These are phyloP conservation scores for Pantala flavescens DNA, from an alignment of 1,140 invertebrate genomes.

Conservation along the genomic window DNA sequence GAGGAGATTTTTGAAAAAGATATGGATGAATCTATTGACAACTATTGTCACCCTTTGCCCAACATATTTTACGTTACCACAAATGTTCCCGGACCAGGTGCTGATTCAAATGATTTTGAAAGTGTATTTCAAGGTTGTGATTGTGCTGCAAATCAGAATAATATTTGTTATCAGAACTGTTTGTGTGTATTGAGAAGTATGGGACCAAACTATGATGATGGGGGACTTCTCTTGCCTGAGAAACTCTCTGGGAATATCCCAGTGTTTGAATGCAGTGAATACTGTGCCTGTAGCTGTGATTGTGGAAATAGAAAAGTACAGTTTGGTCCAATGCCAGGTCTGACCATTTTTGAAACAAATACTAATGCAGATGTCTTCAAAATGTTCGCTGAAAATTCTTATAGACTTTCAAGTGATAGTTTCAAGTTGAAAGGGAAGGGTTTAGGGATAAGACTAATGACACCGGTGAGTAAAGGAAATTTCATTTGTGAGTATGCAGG, in stretches of 20 bases:
- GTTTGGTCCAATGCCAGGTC: slow-evolving; percentile 47
- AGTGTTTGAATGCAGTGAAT: slow-evolving; percentile 57
- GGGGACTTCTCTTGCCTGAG: slow-evolving; percentile 15
- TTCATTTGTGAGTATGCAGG: slow-evolving; percentile 93
- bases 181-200: slow-evolving; percentile 21
- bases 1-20: too few relatives aligned
- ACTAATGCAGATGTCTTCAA: not conserved
- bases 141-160: not conserved
- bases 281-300: slow-evolving; percentile 45
- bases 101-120: slow-evolving; percentile 38
- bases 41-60: slow-evolving; percentile 35
- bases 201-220: slow-evolving; percentile 24
- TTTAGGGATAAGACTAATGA: slow-evolving; percentile 53
- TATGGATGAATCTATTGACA: slow-evolving; percentile 26
- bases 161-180: not conserved
- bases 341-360: slow-evolving; percentile 41
- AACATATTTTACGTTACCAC: slow-evolving; percentile 36
- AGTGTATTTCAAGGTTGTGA: slow-evolving; percentile 32
- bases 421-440: slow-evolving; percentile 44
- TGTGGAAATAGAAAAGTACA: slow-evolving; percentile 62
- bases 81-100: slow-evolving; percentile 47
- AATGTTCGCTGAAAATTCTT: too few relatives aligned
- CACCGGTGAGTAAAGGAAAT: slow-evolving; percentile 45
- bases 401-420: not conserved
- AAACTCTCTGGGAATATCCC: slow-evolving; percentile 29